Evolutionary conservation across 2,888 invertebrate genomes (phyloP), one percentile per base, ranked within the genome.

Genomic region (Drosophila borborema): DNA sequence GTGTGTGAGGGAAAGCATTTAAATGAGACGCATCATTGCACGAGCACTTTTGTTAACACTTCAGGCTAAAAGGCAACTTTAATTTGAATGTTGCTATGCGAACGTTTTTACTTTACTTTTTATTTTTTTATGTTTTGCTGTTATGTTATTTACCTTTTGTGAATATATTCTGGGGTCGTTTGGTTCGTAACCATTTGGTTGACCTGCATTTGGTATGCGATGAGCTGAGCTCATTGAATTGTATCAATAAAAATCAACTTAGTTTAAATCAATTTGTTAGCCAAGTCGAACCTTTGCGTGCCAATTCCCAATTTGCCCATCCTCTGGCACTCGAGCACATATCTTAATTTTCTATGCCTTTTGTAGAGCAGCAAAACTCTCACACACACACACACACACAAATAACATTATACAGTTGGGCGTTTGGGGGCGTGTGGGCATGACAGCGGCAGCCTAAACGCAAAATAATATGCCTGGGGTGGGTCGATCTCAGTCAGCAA

Each of bases 181-280:
- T 12, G 53, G 34, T 12, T 20, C 28, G 8, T 0, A 38, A 14
- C 36, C 28, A 16, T 46, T 61, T 28, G 51, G 59, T 48, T 56
- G 65, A 54, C 48, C 58, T 38, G 45, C 41, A 28, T 49, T 46
- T 40, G 28, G 28, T 62, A 23, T 67, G 45, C 58, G 34, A 46
- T 54, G 51, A 36, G 53, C 41, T 18, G 49, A 12, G 54, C 60
- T 86, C 55, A 72, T 66, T 70, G 68, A 81, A 54, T 61, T 23
- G 56, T 83, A 89, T 89, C 84, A 89, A 89, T 83, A 63, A 76
- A 79, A 84, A 86, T 81, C 79, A 89, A 89, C 77, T 89, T 79
- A 74, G 61, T 69, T 72, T 83, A 74, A 89, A 81, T 83, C 84
- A 84, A 84, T 86, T 84, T 80, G 67, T 60, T 60, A 31, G 64